Base-by-base conservation (phyloP, 2,797 vertebrate genomes). In the Hipposideros larvatus region DNA sequence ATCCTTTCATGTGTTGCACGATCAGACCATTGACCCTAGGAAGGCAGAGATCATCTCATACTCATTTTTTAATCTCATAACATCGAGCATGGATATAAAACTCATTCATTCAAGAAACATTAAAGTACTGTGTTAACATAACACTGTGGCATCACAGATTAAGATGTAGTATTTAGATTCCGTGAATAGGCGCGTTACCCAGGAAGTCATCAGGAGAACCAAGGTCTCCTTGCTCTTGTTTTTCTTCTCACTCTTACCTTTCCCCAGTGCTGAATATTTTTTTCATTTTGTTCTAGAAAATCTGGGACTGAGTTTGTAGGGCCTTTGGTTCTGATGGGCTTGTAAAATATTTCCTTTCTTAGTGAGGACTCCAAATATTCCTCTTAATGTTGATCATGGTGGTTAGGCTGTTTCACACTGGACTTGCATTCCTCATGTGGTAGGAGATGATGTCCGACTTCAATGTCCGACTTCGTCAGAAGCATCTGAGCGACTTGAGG, bases 271-370 rank as follows among this genome's bases (percentile, higher is more conserved):
- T 77, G 13, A 61, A 21, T 6, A 31, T 55, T 55, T 55, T 43
- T 71, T 87, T 83, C 48, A 21, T 46, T 51, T 80, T 57, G 41
- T 89, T 61, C 75, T 79, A 75, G 75, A 90, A 93, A 41, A 63
- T 31, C 28, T 63, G 51, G 21, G 46, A 21, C 43, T 41, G 41
- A 5, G 10, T 48, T 37, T 5, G 8, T 59, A 28, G 53, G 31
- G 34, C 51, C 87, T 75, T 87, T 57, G 53, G 46, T 80, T 86
- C 74, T 65, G 37, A 46, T 24, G 46, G 80, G 24, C 43, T 86
- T 53, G 7, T 22, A 48, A 61, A 31, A 22, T 19, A 34, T 68
- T 77, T 87, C 21, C 48, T 55, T 94, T 87, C 71, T 79, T 18
- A 13, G 19, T 9, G 59, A 83, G 41, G 22, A 22, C 34, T 57